These are phyloP conservation scores for Gracilinanus agilis DNA, from an alignment of 2,113 vertebrate genomes.

Conservation along the genomic window DNA sequence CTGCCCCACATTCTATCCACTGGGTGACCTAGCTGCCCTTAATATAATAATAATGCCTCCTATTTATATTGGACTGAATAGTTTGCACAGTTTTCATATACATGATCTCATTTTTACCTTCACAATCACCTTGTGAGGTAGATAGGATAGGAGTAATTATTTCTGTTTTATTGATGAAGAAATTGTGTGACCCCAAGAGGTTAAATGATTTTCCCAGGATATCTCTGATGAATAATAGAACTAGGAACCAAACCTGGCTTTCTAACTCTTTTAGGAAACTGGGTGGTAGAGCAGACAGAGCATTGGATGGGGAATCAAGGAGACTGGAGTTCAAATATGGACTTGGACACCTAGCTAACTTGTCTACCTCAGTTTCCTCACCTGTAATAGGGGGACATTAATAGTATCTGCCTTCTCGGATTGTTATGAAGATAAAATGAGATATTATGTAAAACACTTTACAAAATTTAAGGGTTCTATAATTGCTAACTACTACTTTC, in stretches of 20 bases:
- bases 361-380: not conserved
- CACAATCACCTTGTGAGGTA: not conserved
- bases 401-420: not conserved
- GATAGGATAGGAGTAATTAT: not conserved
- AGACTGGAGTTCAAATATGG: not conserved
- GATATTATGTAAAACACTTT: not conserved
- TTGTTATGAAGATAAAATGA: not conserved
- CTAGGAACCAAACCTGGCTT: not conserved
- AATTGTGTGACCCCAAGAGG: not conserved
- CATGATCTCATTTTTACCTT: not conserved
- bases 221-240: not conserved
- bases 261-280: not conserved
- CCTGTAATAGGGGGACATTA: not conserved
- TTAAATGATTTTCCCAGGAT: not conserved
- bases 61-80: not conserved
- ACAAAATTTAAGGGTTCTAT: not conserved
- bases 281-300: not conserved
- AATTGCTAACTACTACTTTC: not conserved
- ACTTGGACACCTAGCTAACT: not conserved
- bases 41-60: not conserved
- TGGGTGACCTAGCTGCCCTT: too few species aligned
- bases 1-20: too few species aligned
- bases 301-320: not conserved
- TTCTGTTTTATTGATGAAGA: not conserved
- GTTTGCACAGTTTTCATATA: not conserved